A percentile compares a stretch with the other conserved stretches of the same genome.
These are phyloP conservation scores for Gasterosteus aculeatus DNA, from an alignment of 2,113 vertebrate genomes.

Conservation along the genomic window DNA sequence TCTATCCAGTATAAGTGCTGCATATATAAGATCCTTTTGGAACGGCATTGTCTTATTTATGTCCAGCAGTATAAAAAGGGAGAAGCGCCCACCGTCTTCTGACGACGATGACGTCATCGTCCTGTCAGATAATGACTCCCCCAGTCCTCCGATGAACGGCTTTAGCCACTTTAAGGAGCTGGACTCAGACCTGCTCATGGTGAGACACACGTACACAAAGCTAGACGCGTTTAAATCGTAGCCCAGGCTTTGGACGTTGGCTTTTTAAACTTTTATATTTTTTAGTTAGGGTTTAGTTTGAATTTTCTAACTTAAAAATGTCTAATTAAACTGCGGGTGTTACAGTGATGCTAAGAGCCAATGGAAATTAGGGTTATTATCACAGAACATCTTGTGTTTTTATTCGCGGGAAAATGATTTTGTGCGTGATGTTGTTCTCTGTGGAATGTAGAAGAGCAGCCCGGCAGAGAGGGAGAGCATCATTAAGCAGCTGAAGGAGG, in stretches of 20 bases:
- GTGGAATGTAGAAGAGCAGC: conserved; percentile 85
- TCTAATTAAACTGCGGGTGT: neutral
- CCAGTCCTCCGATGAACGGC: conserved; percentile 89
- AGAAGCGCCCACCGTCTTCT: conserved; percentile 85
- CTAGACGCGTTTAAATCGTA: neutral
- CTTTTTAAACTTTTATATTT: neutral
- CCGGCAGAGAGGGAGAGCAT: conserved; percentile 88
- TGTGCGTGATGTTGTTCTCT: conserved; percentile 32
- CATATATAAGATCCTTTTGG: neutral
- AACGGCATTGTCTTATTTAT: neutral
- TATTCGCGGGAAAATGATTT: neutral
- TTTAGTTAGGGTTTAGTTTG: neutral
- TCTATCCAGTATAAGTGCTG: neutral
- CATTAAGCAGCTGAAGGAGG: conserved; percentile 93
- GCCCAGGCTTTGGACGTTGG: neutral
- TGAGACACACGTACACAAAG: conserved; percentile 65
- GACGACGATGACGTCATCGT: conserved; percentile 89
- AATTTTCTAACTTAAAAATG: neutral
- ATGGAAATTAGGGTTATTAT: neutral
- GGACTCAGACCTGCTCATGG: conserved; percentile 89
- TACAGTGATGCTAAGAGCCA: conserved; percentile 2
- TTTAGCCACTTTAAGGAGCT: conserved; percentile 85
- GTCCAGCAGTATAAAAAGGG: conserved; percentile 84
- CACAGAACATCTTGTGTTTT: neutral
- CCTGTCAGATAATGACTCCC: conserved; percentile 90